Conservation (phyloP, 2,113 vertebrate species). For the Ondatra zibethicus region DNA sequence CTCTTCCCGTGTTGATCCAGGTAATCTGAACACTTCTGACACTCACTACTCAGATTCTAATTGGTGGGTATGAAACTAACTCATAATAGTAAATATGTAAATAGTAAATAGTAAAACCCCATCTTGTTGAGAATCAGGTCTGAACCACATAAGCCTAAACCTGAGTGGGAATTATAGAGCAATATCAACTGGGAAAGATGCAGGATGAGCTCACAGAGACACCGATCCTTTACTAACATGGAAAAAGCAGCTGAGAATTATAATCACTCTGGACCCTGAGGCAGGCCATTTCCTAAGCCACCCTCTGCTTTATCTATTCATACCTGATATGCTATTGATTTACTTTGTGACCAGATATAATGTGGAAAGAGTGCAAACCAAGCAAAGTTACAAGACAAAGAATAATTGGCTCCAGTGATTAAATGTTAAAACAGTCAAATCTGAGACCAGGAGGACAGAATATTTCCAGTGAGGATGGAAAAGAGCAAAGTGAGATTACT, state of each 20-base stretch:
- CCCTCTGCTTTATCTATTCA: background rate
- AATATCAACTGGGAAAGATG: background rate
- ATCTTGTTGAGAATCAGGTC: background rate
- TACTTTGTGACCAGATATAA: background rate
- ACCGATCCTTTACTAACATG: background rate
- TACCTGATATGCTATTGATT: background rate
- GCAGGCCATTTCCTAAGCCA: background rate
- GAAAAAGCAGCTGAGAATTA: background rate
- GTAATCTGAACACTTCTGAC: background rate
- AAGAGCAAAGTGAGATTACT: background rate
- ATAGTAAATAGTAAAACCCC: no score
- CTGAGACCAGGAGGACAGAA: background rate
- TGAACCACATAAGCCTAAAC: background rate
- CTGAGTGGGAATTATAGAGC: no score
- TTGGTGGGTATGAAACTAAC: background rate
- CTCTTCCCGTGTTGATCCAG: background rate
- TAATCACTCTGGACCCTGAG: background rate
- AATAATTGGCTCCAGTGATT: background rate
- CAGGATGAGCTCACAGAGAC: background rate
- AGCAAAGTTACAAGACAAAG: background rate
- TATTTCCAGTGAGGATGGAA: background rate
- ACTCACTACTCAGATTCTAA: background rate
- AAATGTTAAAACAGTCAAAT: background rate
- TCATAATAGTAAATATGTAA: no score
- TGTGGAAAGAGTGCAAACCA: background rate